phyloP scores from a whole-genome alignment of 1,140 invertebrate genomes.

The Aphidius ervi region DNA sequence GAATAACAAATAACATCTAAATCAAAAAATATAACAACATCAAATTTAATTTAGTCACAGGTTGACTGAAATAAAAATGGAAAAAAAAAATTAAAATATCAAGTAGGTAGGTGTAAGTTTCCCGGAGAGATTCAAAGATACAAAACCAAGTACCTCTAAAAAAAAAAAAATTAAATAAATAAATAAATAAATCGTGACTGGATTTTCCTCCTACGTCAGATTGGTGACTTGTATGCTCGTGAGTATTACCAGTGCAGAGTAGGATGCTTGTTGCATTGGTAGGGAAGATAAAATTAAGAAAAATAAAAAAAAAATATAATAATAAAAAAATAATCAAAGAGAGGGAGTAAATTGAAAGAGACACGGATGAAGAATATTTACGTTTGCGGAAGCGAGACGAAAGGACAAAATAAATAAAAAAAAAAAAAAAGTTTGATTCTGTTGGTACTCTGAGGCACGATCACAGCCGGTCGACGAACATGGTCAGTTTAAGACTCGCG shows the following conservation, averaged over 20 bases:
- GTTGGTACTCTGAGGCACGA: not conserved
- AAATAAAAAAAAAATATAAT: not conserved
- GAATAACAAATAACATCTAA: no score
- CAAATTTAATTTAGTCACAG: no score
- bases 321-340: not conserved
- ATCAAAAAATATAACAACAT: no score
- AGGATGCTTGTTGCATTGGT: conserved; percentile 3
- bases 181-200: conserved; percentile 21
- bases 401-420: not conserved
- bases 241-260: conserved; percentile 19
- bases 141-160: no score
- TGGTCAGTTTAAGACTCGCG: conserved; percentile 45
- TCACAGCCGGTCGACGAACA: conserved; percentile 13
- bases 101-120: no score
- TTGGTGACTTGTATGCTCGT: conserved; percentile 20
- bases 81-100: no score
- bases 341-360: not conserved
- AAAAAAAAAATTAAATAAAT: no score
- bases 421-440: not conserved
- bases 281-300: not conserved
- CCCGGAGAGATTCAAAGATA: no score
- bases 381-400: conserved; percentile 8
- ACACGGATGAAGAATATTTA: not conserved
- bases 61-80: no score
- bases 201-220: conserved; percentile 31